These are phyloP conservation scores for Melieria crassipennis DNA, from an alignment of 2,888 invertebrate species.

Conservation along the genomic window DNA sequence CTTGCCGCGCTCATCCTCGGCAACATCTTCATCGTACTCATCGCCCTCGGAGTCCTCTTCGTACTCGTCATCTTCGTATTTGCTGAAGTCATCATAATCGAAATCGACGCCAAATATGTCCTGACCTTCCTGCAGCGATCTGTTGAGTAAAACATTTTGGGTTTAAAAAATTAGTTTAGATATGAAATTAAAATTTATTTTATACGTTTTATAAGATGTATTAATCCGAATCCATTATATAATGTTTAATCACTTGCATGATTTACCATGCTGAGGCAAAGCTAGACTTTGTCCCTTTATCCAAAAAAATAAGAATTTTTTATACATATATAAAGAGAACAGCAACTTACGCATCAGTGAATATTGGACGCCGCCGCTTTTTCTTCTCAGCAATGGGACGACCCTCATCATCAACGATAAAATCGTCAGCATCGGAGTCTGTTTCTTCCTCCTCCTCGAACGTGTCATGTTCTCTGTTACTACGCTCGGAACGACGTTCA, in stretches of 20 bases:
- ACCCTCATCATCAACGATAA: slow-evolving; percentile 97
- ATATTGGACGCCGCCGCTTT: slow-evolving; percentile 82
- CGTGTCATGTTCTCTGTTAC: slow-evolving; percentile 69
- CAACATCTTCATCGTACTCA: slow-evolving; percentile 82
- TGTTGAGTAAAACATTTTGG: slow-evolving; percentile 53
- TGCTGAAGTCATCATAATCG: slow-evolving; percentile 90
- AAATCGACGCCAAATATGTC: slow-evolving; percentile 99
- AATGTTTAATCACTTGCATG: no score
- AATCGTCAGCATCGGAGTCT: slow-evolving; percentile 91
- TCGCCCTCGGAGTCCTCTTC: slow-evolving; percentile 81
- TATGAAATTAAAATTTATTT: background rate
- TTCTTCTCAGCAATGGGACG: slow-evolving; percentile 84
- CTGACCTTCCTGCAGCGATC: slow-evolving; percentile 95
- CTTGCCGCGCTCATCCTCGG: slow-evolving; percentile 72
- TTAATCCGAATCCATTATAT: no score
- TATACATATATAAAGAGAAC: no score
- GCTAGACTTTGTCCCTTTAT: no score
- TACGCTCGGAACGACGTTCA: slow-evolving; percentile 78
- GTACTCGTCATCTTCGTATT: slow-evolving; percentile 83
- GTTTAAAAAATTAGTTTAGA: background rate
- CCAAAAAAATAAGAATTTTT: background rate
- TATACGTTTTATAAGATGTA: background rate
- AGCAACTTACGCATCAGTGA: slow-evolving; percentile 82
- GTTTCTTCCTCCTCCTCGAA: slow-evolving; percentile 80
- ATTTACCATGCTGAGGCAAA: no score